Percentiles rank a stretch among this genome's conserved stretches.
Evolutionary conservation across 1,140 invertebrate species (phyloP).

Genomic region (Dendrolimus punctatus): DNA sequence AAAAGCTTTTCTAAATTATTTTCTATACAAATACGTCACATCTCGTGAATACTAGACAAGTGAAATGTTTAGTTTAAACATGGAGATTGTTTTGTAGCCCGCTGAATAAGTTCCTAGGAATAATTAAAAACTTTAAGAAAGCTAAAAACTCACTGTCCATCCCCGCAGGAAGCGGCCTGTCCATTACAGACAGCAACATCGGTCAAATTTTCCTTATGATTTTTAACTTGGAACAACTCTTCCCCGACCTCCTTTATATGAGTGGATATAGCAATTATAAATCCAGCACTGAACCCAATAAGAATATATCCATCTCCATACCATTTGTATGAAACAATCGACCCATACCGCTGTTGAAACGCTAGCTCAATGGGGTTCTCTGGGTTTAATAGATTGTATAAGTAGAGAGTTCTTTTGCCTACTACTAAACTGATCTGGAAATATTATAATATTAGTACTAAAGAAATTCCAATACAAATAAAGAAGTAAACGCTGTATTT

Average conservation of each 20-base stretch:
- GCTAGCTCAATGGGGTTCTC: constrained; percentile 96
- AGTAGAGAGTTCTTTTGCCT: constrained; percentile 90
- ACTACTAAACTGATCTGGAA: constrained; percentile 91
- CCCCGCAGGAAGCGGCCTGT: constrained; percentile 94
- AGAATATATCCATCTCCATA: constrained; percentile 98
- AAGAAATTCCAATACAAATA: too few species aligned
- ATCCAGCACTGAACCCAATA: constrained; percentile 95
- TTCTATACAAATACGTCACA: too few species aligned
- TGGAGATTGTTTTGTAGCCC: too few species aligned
- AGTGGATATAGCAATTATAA: constrained; percentile 95
- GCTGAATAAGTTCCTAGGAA: too few species aligned
- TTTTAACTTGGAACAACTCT: constrained; percentile 86
- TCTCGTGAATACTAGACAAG: too few species aligned
- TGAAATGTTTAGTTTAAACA: too few species aligned
- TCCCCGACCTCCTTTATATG: constrained; percentile 97
- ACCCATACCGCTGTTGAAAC: constrained; percentile 96
- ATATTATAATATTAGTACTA: constrained; percentile 1
- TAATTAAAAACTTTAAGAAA: not conserved
- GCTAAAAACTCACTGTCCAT: constrained; percentile 84
- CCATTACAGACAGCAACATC: constrained; percentile 83
- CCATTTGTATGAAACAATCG: constrained; percentile 95
- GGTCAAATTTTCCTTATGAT: constrained; percentile 83
- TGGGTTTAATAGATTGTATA: constrained; percentile 93
- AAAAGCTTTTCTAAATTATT: too few species aligned
- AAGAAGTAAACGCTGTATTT: too few species aligned